Evolutionary conservation across 2,888 invertebrate species (phyloP).

Genomic region (Anaspis maculata): DNA sequence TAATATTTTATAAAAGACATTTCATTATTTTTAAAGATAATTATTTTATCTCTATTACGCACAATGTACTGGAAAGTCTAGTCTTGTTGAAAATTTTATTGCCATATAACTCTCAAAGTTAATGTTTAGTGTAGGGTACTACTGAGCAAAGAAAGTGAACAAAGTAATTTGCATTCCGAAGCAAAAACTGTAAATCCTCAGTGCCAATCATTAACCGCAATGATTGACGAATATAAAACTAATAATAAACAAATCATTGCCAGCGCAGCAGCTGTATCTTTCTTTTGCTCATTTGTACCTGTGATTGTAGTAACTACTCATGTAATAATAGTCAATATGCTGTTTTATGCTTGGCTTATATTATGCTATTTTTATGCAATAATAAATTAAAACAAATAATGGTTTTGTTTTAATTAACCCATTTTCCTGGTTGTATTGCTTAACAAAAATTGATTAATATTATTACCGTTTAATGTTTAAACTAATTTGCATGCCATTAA

Average conservation of each 20-base stretch:
- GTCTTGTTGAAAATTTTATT: conserved; percentile 1
- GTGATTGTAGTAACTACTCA: too few relatives aligned
- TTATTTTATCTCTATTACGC: neutral
- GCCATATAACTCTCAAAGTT: neutral
- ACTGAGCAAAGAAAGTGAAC: too few relatives aligned
- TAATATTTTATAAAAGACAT: too few relatives aligned
- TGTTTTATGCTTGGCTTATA: conserved; percentile 16
- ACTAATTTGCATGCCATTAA: conserved; percentile 2
- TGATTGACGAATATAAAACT: too few relatives aligned
- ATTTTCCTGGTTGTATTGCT: conserved; percentile 1
- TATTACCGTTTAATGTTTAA: too few relatives aligned
- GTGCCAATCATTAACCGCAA: too few relatives aligned
- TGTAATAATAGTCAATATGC: too few relatives aligned
- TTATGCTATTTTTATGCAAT: conserved; percentile 4
- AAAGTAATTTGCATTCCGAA: too few relatives aligned
- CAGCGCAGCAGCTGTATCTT: too few relatives aligned
- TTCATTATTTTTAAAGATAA: neutral
- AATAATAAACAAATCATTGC: too few relatives aligned
- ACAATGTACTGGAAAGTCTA: conserved; percentile 4
- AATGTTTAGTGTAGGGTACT: neutral
- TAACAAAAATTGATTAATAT: conserved; percentile 2
- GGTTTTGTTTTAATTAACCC: conserved; percentile 15
- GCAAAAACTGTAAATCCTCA: too few relatives aligned
- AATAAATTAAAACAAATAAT: conserved; percentile 6
- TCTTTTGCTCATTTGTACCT: too few relatives aligned